Evolutionary conservation across 2,113 vertebrate genomes (phyloP).

Genomic region (Gymnogyps californianus): DNA sequence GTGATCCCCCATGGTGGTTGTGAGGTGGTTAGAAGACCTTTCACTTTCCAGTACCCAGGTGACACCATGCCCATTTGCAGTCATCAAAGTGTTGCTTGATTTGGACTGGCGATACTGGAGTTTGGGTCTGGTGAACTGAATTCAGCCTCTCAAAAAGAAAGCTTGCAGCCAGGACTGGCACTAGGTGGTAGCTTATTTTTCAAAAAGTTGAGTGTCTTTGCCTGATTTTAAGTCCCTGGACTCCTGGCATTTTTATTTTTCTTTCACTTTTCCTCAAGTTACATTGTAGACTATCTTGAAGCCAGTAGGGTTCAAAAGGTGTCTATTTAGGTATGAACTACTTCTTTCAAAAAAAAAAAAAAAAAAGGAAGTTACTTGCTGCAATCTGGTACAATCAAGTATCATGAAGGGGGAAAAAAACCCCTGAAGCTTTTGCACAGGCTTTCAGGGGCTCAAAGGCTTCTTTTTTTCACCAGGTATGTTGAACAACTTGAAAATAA

Average conservation of each 20-base stretch:
- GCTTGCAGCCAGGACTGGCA: neutral
- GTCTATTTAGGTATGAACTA: conserved; percentile 14
- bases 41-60: neutral
- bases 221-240: neutral
- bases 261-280: neutral
- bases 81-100: neutral
- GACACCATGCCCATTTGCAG: neutral
- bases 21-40: neutral
- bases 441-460: neutral
- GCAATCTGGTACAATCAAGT: conserved; percentile 12
- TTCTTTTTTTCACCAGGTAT: neutral
- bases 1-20: neutral
- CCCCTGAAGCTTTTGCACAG: neutral
- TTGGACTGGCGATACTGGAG: neutral
- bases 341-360: neutral
- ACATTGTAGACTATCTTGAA: neutral
- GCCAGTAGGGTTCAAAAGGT: neutral
- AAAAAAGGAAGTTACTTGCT: neutral
- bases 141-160: neutral
- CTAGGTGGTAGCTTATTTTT: neutral
- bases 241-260: neutral
- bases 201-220: neutral
- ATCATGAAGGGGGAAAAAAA: neutral
- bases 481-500: conserved; percentile 40
- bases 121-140: neutral